Evolutionary conservation across 2,797 vertebrate species (phyloP), one percentile per base, ranked within the genome.

Genomic region (Rallus crepitans): DNA sequence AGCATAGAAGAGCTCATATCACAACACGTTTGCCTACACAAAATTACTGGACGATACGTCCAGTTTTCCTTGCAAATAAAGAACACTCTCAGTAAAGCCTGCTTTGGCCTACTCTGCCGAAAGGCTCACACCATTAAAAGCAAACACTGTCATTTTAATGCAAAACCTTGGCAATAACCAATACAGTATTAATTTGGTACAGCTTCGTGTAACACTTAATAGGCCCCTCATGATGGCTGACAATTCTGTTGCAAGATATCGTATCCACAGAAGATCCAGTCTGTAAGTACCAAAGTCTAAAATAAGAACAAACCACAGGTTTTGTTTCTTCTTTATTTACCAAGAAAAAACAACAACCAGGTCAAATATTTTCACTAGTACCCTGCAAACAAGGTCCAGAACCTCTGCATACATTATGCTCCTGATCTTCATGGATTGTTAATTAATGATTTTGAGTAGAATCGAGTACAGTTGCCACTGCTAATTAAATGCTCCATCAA

Each of bases 361-460:
- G 1, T 50, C 83, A 50, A 24, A n/a, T 33, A 59, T 56, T 63
- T 90, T 66, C 79, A 90, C 27, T 59, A 65, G 31, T 21, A 56
- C 12, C 23, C 40, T 71, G 45, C n/a, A 86, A 89, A 87, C 7
- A 64, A 45, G 16, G 27, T 47, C 39, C 68, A 89, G 75, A 73
- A 87, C 17, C 66, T 52, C n/a, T 82, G 45, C 35, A 53, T 24
- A 40, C 15, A n/a, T 86, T 65, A 70, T 55, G 30, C 23, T 53
- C 33, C 63, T 53, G 24, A 17, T 78, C 30, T 28, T 81, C 45
- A 35, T 6, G 16, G 24, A 25, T 39, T 42, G 4, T 37, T 61
- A 55, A 80, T 61, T 90, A 87, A 83, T 61, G 88, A 87, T 77
- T 91, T 88, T 68, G 6, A 78, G 57, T 37, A 68, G 40, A 82